Base-by-base conservation (phyloP, 2,888 invertebrate species). In the Chymomyza fuscimana region DNA sequence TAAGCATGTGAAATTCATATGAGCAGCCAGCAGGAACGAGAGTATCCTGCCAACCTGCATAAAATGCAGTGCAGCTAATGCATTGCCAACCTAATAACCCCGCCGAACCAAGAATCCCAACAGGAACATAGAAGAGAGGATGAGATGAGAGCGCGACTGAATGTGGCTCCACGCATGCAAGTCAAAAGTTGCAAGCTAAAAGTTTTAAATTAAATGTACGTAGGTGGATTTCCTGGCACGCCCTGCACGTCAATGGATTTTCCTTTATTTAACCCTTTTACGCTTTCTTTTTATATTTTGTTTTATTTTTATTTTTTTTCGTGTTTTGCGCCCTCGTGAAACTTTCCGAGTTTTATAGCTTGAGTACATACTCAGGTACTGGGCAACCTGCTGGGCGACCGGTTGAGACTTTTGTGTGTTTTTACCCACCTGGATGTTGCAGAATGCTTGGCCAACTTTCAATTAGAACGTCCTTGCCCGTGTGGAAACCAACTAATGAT, bases 1-100 rank as follows among this genome's bases (percentile, higher is more conserved):
- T 84, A 84, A 84, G 83, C 88, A 87, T 83, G 88, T 86, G 88
- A 86, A 86, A 83, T 86, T 87, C 88, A 86, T 87, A 87, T 75
- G 86, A 25, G 22, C 58, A 58, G 65, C 36, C 22, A 59, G 64
- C 46, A 65, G 22, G 58, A 46, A 46, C 15, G 58, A 50, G 16
- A 6, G n/a, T 15, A n/a, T 32, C 51, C 22, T 63, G 51, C 5
- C 4, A 46, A 59, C 54, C n/a, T 63, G 61, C 77, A 76, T 80
- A 85, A 88, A 76, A 71, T 72, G 74, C 72, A 69, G 74, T 56
- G 22, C 19, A 40, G 69, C 67, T 83, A 84, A 86, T 84, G 84
- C 86, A 87, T 84, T 79, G 74, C 81, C 70, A 77, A 71, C 65
- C 63, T 78, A 87, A 85, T 87, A 82, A 85, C 77, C 67, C 63